These are phyloP conservation scores for Crotalus horridus DNA, from an alignment of 2,113 vertebrate species.

Conservation along the genomic window DNA sequence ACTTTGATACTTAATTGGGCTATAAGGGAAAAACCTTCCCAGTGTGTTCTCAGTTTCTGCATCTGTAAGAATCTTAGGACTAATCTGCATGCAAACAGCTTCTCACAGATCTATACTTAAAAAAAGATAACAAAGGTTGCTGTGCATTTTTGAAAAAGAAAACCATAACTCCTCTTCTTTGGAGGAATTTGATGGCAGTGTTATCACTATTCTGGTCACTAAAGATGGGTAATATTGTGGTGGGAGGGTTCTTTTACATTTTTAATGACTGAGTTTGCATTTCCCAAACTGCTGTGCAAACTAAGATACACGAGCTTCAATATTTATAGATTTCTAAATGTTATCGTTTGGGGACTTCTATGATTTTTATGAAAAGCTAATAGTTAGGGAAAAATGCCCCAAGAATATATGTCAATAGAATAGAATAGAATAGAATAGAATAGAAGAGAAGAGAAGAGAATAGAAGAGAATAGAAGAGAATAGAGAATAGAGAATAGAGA, in stretches of 20 bases:
- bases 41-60: neutral
- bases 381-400: neutral
- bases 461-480: no score
- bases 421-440: no score
- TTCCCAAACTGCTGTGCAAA: neutral
- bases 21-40: accelerated
- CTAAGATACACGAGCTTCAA: neutral
- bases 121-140: neutral
- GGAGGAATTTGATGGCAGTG: neutral
- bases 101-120: neutral
- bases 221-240: neutral
- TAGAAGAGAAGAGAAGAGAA: no score
- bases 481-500: no score
- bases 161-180: neutral
- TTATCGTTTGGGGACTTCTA: neutral
- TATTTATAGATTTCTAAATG: neutral
- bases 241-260: neutral
- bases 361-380: neutral
- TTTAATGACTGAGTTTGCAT: neutral
- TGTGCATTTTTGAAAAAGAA: neutral
- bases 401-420: neutral
- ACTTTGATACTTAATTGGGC: accelerated
- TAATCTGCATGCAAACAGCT: neutral
- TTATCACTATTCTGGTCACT: neutral
- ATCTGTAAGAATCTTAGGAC: neutral